Evolutionary conservation across 2,113 vertebrate species (phyloP).

Genomic region (Elephas maximus): DNA sequence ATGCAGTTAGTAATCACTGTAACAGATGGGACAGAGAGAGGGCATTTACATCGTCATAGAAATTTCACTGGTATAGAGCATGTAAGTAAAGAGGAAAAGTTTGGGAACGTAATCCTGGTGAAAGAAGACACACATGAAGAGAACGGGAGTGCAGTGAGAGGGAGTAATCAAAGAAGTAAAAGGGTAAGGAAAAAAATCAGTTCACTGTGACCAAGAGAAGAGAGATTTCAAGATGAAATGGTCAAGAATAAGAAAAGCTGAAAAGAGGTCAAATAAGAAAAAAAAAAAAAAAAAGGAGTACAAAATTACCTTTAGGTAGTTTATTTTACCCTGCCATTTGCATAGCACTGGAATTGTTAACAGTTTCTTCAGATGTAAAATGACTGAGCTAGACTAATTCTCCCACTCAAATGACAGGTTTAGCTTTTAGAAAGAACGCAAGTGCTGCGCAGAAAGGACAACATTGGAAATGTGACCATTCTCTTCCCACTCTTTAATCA

Average conservation of each 20-base stretch:
- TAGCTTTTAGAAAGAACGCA: constrained; percentile 3
- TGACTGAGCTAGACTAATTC: constrained; percentile 22
- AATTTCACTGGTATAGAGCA: background rate
- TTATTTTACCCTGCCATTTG: background rate
- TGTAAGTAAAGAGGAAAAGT: background rate
- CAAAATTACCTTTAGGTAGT: background rate
- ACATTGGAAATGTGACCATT: background rate
- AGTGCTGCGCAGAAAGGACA: background rate
- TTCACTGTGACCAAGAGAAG: background rate
- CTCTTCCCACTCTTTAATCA: background rate
- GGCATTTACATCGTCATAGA: background rate
- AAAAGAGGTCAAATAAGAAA: background rate
- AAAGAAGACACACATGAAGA: background rate
- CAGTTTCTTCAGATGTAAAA: constrained; percentile 34
- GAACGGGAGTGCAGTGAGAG: background rate
- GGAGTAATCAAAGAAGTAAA: background rate
- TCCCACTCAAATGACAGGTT: constrained; percentile 19
- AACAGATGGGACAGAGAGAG: background rate
- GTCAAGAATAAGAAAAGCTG: background rate
- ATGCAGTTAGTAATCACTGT: background rate
- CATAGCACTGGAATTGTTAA: background rate
- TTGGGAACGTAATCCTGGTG: background rate
- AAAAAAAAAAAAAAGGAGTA: background rate
- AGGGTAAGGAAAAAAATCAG: background rate
- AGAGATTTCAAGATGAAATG: background rate